A percentile compares a stretch with the other conserved stretches of the same genome.
phyloP scores from a whole-genome alignment of 2,888 invertebrate species.

The Panopea generosa region DNA sequence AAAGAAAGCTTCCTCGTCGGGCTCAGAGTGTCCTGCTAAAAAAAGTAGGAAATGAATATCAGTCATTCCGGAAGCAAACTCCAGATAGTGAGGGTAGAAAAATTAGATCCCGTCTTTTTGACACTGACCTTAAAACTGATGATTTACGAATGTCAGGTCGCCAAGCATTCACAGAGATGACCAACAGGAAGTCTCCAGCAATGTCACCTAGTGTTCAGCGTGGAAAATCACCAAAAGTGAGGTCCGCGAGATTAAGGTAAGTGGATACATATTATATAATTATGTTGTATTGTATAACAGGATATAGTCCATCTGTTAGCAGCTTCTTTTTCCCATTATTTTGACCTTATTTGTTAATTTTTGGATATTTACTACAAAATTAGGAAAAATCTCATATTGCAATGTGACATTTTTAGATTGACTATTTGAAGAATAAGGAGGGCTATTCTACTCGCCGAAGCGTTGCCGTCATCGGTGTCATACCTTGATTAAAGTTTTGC shows the following conservation, averaged over 20 bases:
- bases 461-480: too few species aligned
- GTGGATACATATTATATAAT: too few species aligned
- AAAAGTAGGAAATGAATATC: conserved; percentile 58
- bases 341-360: too few species aligned
- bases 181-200: conserved; percentile 26
- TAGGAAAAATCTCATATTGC: too few species aligned
- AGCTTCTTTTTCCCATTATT: too few species aligned
- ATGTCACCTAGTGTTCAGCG: background rate
- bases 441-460: too few species aligned
- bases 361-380: too few species aligned
- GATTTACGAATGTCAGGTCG: conserved; percentile 29
- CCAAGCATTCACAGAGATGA: conserved; percentile 43
- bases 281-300: too few species aligned
- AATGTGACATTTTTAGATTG: too few species aligned
- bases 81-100: conserved; percentile 64
- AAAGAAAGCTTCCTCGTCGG: conserved; percentile 39
- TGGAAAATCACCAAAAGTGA: conserved; percentile 25
- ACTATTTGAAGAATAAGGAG: too few species aligned
- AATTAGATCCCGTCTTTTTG: conserved; percentile 50
- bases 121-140: conserved; percentile 31
- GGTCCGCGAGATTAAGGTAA: conserved; percentile 44
- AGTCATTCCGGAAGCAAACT: conserved; percentile 67
- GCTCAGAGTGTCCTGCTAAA: conserved; percentile 63
- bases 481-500: too few species aligned
- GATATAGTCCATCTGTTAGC: too few species aligned